Base-by-base conservation (phyloP, 2,888 invertebrate genomes). In the Nomada lathburiana region DNA sequence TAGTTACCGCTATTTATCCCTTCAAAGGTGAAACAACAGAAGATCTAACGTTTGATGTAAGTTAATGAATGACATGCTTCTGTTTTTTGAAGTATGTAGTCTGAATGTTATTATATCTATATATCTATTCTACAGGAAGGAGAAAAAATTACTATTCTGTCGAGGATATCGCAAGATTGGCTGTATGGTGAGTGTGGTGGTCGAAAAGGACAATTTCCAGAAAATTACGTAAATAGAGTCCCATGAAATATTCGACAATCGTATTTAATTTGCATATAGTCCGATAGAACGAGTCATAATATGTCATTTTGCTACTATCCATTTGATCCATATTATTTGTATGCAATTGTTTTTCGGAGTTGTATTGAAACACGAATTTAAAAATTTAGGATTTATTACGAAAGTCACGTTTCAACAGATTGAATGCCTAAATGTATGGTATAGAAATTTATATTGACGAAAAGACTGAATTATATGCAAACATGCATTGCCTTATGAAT, bases 141-240 rank as follows among this genome's bases (percentile, higher is more conserved):
- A 77, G 95, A 95, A 88, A 93, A 95, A 81, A 95, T 98, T 67
- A 95, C 94, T 68, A 95, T 97, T 74, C 94, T 96, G 59, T 95
- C 96, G 86, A 96, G 95, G 94, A 95, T 97, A 87, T 97, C 96
- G 89, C 95, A 96, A 69, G 97, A 97, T 89, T 98, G 98, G 98
- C 95, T 97, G 77, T 97, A 95, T 91, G 97, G 97, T 20, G 96
- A 96, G 92, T 95, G 95, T 86, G 95, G 95, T 79, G 96, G 96
- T 50, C 94, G 94, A 83, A 95, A 94, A 91, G 98, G 97, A 85
- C 97, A 97, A 92, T 97, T 98, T 94, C 97, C 98, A 73, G 95
- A 95, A 44, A 97, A 96, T 94, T 97, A 97, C 93, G 96, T 97
- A 80, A 96, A 96, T 93, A 94, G 94, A 91, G 93, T 95, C 90